These are phyloP conservation scores for Tridacna crocea DNA, from an alignment of 2,888 invertebrate genomes.

Conservation along the genomic window DNA sequence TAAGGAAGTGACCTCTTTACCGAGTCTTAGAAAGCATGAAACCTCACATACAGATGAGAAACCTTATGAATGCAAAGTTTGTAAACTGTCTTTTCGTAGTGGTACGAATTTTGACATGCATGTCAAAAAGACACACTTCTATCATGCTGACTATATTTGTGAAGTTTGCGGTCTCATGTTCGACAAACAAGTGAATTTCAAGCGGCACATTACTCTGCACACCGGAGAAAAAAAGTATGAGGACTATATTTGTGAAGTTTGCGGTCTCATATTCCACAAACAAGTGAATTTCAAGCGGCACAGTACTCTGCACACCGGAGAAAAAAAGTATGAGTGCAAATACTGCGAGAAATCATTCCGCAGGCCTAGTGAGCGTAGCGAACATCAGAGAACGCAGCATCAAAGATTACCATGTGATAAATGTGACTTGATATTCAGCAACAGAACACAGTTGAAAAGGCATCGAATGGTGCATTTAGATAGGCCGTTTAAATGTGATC, in stretches of 20 bases:
- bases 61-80: slow-evolving; percentile 8
- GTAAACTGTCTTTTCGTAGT: neutral
- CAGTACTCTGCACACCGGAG: neutral
- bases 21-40: neutral
- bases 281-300: neutral
- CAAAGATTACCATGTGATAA: neutral
- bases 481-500: slow-evolving; percentile 4
- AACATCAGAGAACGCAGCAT: neutral
- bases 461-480: slow-evolving; percentile 1
- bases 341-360: neutral
- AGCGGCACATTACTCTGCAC: neutral
- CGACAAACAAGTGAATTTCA: neutral
- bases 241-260: too few relatives aligned
- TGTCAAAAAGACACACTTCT: neutral
- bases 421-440: neutral
- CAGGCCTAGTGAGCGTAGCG: too few relatives aligned
- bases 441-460: neutral
- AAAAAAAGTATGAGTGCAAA: neutral
- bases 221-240: neutral
- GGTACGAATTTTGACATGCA: neutral
- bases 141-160: neutral
- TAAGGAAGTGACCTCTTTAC: neutral
- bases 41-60: neutral
- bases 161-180: neutral
- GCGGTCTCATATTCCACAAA: neutral